Conservation (phyloP, 1,140 invertebrate genomes). For the Oreohelix idahoensis region DNA sequence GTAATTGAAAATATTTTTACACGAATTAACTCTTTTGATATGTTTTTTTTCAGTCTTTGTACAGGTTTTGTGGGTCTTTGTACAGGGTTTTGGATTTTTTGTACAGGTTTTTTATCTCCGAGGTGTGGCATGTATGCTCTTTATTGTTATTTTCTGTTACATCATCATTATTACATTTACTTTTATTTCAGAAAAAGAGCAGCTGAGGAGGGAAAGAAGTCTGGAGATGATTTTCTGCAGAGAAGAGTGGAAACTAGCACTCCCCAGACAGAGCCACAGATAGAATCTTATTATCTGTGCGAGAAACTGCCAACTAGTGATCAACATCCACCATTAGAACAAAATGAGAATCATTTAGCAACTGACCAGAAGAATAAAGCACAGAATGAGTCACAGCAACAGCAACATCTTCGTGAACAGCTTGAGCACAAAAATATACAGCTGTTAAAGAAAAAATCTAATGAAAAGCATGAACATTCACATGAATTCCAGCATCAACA, state of each 20-base stretch:
- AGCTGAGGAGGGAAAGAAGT: conserved; percentile 1
- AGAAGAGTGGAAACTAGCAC: background rate
- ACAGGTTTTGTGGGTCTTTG: too few species aligned
- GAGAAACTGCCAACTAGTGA: background rate
- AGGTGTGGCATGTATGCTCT: too few species aligned
- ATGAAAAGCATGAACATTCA: background rate
- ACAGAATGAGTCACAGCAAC: background rate
- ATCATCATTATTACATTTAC: too few species aligned
- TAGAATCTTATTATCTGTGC: too few species aligned
- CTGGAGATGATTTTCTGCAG: background rate
- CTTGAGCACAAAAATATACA: background rate
- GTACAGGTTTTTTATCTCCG: too few species aligned
- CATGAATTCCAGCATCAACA: background rate
- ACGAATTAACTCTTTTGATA: too few species aligned
- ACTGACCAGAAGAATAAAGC: background rate
- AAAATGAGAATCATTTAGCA: background rate
- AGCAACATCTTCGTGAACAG: background rate
- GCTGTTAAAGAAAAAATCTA: background rate
- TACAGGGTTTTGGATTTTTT: too few species aligned
- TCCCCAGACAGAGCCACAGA: background rate
- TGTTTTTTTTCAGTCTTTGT: too few species aligned
- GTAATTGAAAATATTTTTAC: too few species aligned
- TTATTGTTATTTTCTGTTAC: too few species aligned
- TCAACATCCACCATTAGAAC: background rate
- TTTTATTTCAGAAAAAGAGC: background rate